These are phyloP conservation scores for Netta rufina DNA, from an alignment of 2,797 vertebrate genomes.

Conservation along the genomic window DNA sequence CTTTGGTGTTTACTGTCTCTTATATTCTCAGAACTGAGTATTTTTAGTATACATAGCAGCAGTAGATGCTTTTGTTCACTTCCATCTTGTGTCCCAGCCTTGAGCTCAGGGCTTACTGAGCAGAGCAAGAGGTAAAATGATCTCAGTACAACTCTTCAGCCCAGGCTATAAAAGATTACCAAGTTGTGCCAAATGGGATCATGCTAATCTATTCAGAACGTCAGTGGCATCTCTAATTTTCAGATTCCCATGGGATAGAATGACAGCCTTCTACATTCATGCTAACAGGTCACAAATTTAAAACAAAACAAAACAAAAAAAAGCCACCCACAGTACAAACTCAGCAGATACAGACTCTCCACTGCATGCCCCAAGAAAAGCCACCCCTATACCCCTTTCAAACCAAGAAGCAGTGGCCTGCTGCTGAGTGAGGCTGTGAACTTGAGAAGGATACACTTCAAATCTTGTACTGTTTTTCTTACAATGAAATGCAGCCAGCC, in stretches of 20 bases:
- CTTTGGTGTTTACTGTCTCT: neutral
- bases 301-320: neutral
- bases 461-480: neutral
- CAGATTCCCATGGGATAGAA: neutral
- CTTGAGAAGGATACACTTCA: neutral
- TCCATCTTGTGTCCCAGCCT: neutral
- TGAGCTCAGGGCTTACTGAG: neutral
- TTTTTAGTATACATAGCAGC: neutral
- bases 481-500: neutral
- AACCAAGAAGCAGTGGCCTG: neutral
- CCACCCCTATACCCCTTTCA: no score
- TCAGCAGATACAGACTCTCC: neutral
- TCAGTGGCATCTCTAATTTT: neutral
- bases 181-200: neutral
- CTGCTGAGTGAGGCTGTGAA: neutral
- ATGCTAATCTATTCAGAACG: neutral
- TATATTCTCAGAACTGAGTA: neutral
- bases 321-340: neutral
- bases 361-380: no score
- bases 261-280: neutral
- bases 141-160: neutral
- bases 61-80: neutral
- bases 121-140: neutral
- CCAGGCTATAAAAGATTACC: neutral
- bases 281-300: neutral